Base-by-base conservation (phyloP, 1,140 invertebrate species). In the Monomorium pharaonis region DNA sequence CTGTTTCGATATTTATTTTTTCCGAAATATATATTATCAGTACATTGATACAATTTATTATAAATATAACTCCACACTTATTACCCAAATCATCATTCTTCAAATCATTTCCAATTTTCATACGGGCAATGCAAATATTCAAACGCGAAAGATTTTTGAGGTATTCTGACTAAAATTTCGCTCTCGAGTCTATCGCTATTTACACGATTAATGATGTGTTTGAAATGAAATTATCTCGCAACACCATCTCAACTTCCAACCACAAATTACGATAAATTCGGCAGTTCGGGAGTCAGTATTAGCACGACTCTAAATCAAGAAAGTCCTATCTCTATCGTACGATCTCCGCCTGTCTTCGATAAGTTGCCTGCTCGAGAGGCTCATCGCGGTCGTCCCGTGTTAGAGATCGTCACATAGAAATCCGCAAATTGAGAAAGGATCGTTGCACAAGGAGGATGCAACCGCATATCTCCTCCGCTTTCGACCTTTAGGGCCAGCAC, bases 331-430 rank as follows among this genome's bases (percentile, higher is more conserved):
- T 74, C 42, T 27, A 42, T 58, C 37, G 30, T 21, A 21, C 30
- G 30, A 51, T 80, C 60, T 80, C 30, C 21, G 44, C 9, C 47
- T 47, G n/a, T 37, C 30, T 42, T 24, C 21, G 33, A 51, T 63
- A 58, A 60, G 37, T 37, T 65, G 30, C 10, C 21, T n/a, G 69
- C 30, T 30, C 27, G 37, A 12, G 18, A 37, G 85, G 80, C 87
- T 88, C 49, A 58, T 85, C 88, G 75, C 56, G 60, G 86, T 87
- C 85, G 86, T 81, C 85, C 51, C 51, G 30, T 27, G 24, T 75
- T 51, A 69, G 80, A 89, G 85, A 91, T 90, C 60, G 85, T 86
- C 87, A 72, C 89, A n/a, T n/a, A 81, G 51, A 74, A 89, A 92
- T 88, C 84, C 76, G 90, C 67, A 89, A 91, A 92, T 84, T 75